Percentiles rank a stretch among this genome's conserved stretches.
These are phyloP conservation scores for Pardalotus punctatus DNA, from an alignment of 2,113 vertebrate genomes.

Conservation along the genomic window DNA sequence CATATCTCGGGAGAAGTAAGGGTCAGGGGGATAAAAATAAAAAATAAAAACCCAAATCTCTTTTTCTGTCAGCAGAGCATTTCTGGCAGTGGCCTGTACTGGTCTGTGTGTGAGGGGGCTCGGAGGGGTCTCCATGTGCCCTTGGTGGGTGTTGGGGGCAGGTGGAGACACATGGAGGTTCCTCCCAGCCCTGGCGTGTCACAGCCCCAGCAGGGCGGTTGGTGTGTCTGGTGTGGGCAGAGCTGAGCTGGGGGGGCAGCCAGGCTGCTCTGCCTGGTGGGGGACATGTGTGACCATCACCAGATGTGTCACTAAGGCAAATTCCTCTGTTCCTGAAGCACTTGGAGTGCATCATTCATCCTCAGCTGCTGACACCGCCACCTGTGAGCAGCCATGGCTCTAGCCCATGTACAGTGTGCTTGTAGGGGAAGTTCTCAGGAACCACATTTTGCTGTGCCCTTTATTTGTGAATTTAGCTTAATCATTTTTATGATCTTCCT, in stretches of 20 bases:
- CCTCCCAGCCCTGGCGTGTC: accelerated
- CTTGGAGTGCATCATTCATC: neutral
- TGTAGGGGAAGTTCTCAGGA: neutral
- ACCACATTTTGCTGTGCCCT: neutral
- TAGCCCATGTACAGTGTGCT: neutral
- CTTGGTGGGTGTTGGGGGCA: neutral
- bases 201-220: neutral
- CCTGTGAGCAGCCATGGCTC: neutral
- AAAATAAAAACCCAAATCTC: neutral
- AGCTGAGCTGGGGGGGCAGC: accelerated
- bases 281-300: accelerated
- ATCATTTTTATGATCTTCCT: neutral
- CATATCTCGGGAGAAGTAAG: neutral
- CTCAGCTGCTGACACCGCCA: accelerated
- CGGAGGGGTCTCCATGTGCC: neutral
- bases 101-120: neutral
- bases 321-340: neutral
- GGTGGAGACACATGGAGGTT: accelerated
- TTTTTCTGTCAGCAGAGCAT: neutral
- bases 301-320: neutral
- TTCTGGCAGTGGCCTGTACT: neutral
- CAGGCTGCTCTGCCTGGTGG: neutral
- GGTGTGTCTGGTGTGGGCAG: neutral
- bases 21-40: neutral
- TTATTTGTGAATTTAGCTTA: neutral